Base-by-base conservation (phyloP, 53 echinoderm and acorn worm species). In the Zoroaster sp. region DNA sequence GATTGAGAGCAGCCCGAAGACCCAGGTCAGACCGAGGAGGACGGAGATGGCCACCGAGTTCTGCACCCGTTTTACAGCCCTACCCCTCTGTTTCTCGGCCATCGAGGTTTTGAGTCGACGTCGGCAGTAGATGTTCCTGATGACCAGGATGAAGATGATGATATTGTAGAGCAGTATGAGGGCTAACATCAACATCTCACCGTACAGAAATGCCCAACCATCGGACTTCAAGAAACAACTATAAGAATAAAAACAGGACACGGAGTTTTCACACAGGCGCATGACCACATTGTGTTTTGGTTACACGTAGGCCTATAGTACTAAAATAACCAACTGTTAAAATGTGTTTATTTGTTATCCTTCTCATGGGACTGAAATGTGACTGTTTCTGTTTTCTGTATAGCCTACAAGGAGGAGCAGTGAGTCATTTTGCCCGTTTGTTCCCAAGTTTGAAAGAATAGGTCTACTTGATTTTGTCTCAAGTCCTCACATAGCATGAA, bases 11-110 rank as follows among this genome's bases (percentile, higher is more conserved):
- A 94, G 90, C 2, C 94, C 96, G 78, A 94, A 96, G 34, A 92
- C 35, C 96, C 96, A 96, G 8, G 96, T 92, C 31, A 96, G 77
- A n/a, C 96, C 96, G 4, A 92, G 88, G 2, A 96, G 76, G 5
- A 73, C 78, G 30, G 88, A 90, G 44, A 95, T 95, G 74, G 92
- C 77, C 4, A 94, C 35, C n/a, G 90, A 92, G 72, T 92, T 96
- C 46, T 90, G 88, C 38, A 88, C 66, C 34, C 94, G 88, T 34
- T 65, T 89, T 68, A 91, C 77, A 9, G 47, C 33, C 70, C 87
- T 88, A 0, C 66, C 46, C 18, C 52, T 47, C 34, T 42, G 83
- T 15, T 34, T 42, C 52, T 45, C 3, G 4, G 46, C 66, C 21
- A 70, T 20, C 44, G 51, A 6, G 6, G 20, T 51, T 5, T 32